phyloP scores from a whole-genome alignment of 2,113 vertebrate species.

The Bujurquina vittata region DNA sequence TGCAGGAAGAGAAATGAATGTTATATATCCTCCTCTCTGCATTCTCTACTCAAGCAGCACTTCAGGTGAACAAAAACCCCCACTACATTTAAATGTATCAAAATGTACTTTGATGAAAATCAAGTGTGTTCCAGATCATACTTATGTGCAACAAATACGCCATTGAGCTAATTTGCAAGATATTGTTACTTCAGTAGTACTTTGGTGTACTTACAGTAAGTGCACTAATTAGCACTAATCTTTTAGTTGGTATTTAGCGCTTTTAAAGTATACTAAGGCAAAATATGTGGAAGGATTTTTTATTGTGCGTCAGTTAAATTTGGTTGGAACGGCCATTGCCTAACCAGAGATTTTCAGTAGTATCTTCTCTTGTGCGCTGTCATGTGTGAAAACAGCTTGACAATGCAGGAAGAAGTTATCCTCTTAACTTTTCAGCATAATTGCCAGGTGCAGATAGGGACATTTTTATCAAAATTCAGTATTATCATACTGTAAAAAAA shows the following conservation, averaged over 20 bases:
- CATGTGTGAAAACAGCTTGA: background rate
- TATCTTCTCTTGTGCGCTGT: background rate
- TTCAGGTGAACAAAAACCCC: background rate
- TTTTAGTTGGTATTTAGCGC: background rate
- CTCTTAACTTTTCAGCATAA: background rate
- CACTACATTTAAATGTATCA: background rate
- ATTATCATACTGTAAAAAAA: background rate
- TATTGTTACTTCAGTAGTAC: background rate
- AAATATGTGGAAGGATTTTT: background rate
- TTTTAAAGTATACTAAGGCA: background rate
- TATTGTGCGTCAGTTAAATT: background rate
- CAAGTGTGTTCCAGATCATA: background rate
- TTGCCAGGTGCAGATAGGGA: background rate
- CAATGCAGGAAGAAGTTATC: background rate
- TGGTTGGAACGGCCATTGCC: background rate
- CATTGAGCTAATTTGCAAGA: background rate
- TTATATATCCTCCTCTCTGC: background rate
- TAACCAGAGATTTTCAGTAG: background rate
- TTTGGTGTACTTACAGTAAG: background rate
- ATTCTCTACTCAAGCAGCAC: background rate
- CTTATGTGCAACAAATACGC: background rate
- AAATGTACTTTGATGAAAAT: background rate
- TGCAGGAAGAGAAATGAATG: background rate
- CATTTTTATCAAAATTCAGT: background rate
- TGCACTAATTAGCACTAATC: background rate